Evolutionary conservation across 1,140 invertebrate genomes (phyloP), one percentile per base, ranked within the genome.

Genomic region (Diuraphis noxia): DNA sequence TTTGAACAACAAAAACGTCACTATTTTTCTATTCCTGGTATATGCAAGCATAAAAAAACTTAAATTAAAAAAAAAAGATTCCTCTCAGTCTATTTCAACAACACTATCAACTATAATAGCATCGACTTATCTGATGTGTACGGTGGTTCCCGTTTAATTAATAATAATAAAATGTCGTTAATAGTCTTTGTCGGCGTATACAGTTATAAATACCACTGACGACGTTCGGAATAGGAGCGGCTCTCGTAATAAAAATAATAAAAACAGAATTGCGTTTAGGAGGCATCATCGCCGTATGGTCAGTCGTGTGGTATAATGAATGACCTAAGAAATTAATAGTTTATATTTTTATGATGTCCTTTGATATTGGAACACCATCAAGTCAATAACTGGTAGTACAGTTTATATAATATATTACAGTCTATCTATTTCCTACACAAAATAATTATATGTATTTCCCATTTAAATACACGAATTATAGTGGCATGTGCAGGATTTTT

Each of bases 121-220:
- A n/a, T 72, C 56, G 30, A 72, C 56, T 72, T 72, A 72, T 72
- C 56, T 72, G 56, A n/a, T 72, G 56, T 72, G 56, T 72, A 17
- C 56, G 56, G 56, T 13, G 56, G 56, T 72, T n/a, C n/a, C 56
- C 30, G 56, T 72, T 72, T 72, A 72, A 72, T 72, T 72, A 72
- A 72, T 72, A 72, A 72, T 72, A 72, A 72, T 72, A 72, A n/a
- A 72, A 72, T 72, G 56, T 72, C 56, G 56, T 72, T 72, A 72
- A 72, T 72, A 30, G 56, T 72, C 56, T 72, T 72, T 72, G 56
- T 72, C 56, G 56, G 56, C 30, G 30, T 72, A n/a, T 72, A 72
- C 56, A 72, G 30, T 72, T 72, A 72, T 72, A 72, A 72, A 72
- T 72, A 72, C n/a, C 56, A 72, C 56, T 72, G 56, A 72, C n/a